These are phyloP conservation scores for Bhutanitis thaidina DNA, from an alignment of 2,888 invertebrate genomes.

Conservation along the genomic window DNA sequence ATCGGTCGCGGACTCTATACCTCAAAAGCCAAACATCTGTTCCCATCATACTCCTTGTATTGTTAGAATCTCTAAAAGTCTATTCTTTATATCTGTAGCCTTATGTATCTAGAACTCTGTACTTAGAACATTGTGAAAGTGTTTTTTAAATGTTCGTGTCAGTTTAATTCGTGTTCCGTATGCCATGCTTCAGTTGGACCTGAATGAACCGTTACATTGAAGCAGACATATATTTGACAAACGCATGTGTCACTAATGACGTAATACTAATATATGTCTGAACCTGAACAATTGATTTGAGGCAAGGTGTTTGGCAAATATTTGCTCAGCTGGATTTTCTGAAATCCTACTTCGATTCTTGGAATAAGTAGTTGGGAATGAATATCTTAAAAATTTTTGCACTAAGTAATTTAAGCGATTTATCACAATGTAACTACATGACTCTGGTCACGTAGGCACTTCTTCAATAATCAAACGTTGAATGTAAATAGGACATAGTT, in stretches of 20 bases:
- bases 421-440: constrained; percentile 10
- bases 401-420: background rate
- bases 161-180: constrained; percentile 3
- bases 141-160: constrained; percentile 16
- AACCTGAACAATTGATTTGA: background rate
- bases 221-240: background rate
- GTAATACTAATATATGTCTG: background rate
- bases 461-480: background rate
- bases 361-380: background rate
- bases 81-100: too few species aligned
- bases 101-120: background rate
- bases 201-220: constrained; percentile 2
- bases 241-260: background rate
- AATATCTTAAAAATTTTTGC: constrained; percentile 1
- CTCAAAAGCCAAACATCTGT: too few species aligned
- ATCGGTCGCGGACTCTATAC: too few species aligned
- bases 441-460: constrained; percentile 17
- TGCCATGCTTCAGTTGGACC: background rate
- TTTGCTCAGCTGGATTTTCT: constrained; percentile 1
- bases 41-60: too few species aligned
- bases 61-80: too few species aligned
- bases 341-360: too few species aligned
- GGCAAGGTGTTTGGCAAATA: background rate
- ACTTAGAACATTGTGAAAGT: constrained; percentile 15
- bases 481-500: background rate